These are phyloP conservation scores for Dissostichus mawsoni DNA, from an alignment of 2,113 vertebrate species.

Conservation along the genomic window DNA sequence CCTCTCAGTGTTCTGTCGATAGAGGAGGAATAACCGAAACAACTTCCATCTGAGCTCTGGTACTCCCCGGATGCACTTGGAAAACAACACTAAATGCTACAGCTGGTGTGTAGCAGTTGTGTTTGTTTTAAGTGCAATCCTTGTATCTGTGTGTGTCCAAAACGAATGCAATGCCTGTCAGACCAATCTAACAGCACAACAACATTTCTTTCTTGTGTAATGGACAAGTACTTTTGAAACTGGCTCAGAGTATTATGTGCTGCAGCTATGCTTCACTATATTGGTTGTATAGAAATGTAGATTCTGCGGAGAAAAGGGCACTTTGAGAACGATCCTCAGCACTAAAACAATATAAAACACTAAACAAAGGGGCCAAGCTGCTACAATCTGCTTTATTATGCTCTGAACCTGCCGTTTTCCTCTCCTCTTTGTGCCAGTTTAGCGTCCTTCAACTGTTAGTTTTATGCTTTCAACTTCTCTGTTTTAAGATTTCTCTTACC, in stretches of 20 bases:
- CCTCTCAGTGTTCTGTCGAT: constrained; percentile 22
- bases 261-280: not conserved
- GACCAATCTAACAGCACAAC: no score
- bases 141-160: no score
- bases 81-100: constrained; percentile 8
- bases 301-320: not conserved
- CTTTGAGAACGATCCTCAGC: not conserved
- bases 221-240: not conserved
- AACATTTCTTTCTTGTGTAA: no score
- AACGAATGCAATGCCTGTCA: no score
- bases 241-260: not conserved
- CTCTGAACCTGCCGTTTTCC: no score
- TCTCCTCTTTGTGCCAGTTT: not conserved
- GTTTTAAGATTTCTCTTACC: no score
- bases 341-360: not conserved
- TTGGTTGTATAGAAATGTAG: not conserved
- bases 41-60: constrained; percentile 9
- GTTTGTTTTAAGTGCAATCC: no score
- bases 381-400: not conserved
- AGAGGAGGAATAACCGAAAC: constrained; percentile 13
- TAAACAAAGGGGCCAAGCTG: not conserved
- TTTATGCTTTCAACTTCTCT: no score
- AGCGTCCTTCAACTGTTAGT: not conserved
- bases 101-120: constrained; percentile 10
- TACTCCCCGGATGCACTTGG: constrained; percentile 14